Percentiles rank a stretch among this genome's conserved stretches.
Evolutionary conservation across 2,113 vertebrate genomes (phyloP).

Genomic region (Desmodus rotundus): DNA sequence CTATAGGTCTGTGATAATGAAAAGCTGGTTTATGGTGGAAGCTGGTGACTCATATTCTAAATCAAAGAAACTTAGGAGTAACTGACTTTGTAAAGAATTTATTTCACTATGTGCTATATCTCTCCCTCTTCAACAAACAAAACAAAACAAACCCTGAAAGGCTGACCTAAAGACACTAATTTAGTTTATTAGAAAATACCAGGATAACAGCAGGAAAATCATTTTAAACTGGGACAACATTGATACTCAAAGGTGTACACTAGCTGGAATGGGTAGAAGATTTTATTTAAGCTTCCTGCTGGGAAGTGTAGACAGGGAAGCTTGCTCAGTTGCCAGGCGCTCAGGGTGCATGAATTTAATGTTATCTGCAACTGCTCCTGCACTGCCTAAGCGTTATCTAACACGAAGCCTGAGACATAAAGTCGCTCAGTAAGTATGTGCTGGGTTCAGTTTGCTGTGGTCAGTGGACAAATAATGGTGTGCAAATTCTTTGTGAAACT

Average conservation of each 20-base stretch:
- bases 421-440: background rate
- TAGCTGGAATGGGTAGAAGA: background rate
- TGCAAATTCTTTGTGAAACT: background rate
- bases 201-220: background rate
- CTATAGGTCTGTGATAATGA: slow-evolving; percentile 8
- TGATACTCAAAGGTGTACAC: background rate
- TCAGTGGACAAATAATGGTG: background rate
- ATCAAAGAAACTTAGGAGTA: background rate
- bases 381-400: background rate
- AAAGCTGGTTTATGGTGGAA: background rate
- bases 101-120: background rate
- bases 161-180: background rate
- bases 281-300: background rate
- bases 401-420: background rate
- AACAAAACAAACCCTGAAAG: background rate
- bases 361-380: background rate
- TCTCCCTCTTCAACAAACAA: background rate
- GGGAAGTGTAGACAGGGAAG: background rate
- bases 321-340: background rate
- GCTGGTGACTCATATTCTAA: slow-evolving; percentile 24
- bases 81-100: background rate
- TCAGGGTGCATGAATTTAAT: background rate
- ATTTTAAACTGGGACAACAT: background rate
- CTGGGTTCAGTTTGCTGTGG: background rate
- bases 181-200: background rate